Evolutionary conservation across 2,888 invertebrate genomes (phyloP), one percentile per base, ranked within the genome.

Genomic region (Uloborus plumipes): DNA sequence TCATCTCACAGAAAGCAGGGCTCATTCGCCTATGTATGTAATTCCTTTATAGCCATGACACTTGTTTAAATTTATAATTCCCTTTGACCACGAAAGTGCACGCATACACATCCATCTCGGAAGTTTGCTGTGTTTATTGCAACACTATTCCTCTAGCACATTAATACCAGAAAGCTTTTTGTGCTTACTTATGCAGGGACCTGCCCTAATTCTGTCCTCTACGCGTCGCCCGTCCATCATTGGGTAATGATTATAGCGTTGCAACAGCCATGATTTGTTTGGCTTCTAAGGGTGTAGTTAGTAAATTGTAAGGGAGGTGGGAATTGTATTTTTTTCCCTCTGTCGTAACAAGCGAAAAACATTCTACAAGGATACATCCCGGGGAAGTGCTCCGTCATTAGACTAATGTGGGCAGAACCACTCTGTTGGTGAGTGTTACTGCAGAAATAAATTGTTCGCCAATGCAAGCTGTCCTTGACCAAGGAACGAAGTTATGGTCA

Each of bases 221-320:
- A 31, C 26, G 61, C 61, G 18, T 20, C 9, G 47, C 47, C 50
- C 51, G 66, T 51, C 51, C 16, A 66, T 66, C 51, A 66, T 20
- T n/a, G 22, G 47, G 22, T 14, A 14, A 22, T 66, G 51, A 66
- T 66, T 66, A 66, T 49, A 66, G 22, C 16, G 47, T 20, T 22
- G 18, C 47, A 22, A 66, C 39, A 50, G 51, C 3, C 18, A 51
- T 15, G 66, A 66, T 66, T 51, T 66, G 66, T 51, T 66, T 66
- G 51, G 50, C 20, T 49, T 22, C 20, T 9, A 50, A 66, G 51
- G 51, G 51, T 66, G 20, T 51, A 66, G 18, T 66, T 66, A 66
- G 66, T 47, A 66, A 66, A 66, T 66, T 51, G 66, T 49, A 51
- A 51, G 22, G 66, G 66, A 51, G 65, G 65, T 49, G 39, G n/a